Evolutionary conservation across 2,113 vertebrate species (phyloP), one percentile per base, ranked within the genome.

Genomic region (Chaetorhynchus papuensis): DNA sequence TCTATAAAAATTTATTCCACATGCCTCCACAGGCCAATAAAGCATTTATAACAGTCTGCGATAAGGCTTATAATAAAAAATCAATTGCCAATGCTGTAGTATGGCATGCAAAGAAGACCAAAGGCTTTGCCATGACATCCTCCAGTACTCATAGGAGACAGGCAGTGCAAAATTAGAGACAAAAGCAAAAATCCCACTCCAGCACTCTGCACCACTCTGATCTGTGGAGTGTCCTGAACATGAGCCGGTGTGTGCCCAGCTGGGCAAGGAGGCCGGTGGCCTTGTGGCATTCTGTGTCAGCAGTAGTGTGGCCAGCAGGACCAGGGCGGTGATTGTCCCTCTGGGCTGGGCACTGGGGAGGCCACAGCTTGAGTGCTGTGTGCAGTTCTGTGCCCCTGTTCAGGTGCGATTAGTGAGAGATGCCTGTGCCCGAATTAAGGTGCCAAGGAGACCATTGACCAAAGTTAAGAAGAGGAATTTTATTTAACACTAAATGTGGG

Each of bases 191-290:
- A 16, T 39, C 7, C 11, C 33, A 1, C 11, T 59, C 45, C 37
- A 77, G 15, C 15, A n/a, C 57, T 68, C 35, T 52, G 28, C 8
- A 78, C 2, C 8, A n/a, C 26, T 66, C 49, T 45, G 41, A 64
- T n/a, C 19, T 9, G 6, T 30, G 42, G 21, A 18, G 12, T 6
- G 26, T n/a, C 37, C 61, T 68, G 53, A 60, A 61, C 4, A 5
- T 1, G 8, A 61, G 30, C 15, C 0, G 1, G 30, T 0, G 2
- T 6, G 11, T 61, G 9, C 21, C 47, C 70, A 69, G 26, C 1
- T 53, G 39, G 24, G 24, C 53, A 53, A 45, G 16, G 0, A 39
- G 33, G 5, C 4, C 0, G 0, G 9, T 20, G 15, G 11, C 13
- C 2, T 28, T 19, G 33, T n/a, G 27, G 15, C 13, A 4, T 26